phyloP scores from a whole-genome alignment of 2,113 vertebrate species.

The Marmota monax region DNA sequence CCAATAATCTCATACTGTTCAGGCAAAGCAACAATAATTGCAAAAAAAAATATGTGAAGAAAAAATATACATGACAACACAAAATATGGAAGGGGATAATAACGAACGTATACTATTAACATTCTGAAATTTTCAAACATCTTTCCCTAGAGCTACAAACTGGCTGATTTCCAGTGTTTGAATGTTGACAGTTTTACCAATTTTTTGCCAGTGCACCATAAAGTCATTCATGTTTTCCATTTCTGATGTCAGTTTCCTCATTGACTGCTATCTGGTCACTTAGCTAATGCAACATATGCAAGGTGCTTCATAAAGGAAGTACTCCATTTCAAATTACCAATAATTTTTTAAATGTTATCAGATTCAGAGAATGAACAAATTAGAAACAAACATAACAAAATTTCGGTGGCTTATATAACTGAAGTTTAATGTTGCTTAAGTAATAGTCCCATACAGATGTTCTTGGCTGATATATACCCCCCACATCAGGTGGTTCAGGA shows the following conservation, averaged over 20 bases:
- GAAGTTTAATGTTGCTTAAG: not conserved
- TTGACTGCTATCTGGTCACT: not conserved
- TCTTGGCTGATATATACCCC: not conserved
- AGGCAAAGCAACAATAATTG: not conserved
- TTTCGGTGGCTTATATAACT: not conserved
- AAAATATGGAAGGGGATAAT: not conserved
- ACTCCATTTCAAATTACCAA: not conserved
- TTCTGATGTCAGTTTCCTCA: not conserved
- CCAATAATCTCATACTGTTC: not conserved
- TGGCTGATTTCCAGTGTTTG: not conserved
- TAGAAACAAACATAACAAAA: not conserved
- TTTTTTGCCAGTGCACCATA: not conserved
- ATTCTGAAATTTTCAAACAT: not conserved
- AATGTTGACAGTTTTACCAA: not conserved
- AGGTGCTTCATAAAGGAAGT: not conserved
- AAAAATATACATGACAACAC: not conserved
- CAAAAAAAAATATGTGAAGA: slow-evolving; percentile 22
- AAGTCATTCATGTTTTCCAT: not conserved
- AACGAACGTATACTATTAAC: not conserved
- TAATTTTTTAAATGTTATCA: not conserved
- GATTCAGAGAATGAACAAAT: not conserved
- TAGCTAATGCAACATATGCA: not conserved
- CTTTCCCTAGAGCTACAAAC: not conserved
- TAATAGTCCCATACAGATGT: not conserved
- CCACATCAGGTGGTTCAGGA: not conserved